Conservation (phyloP, 2,113 vertebrate species). For the Pagrus major region DNA sequence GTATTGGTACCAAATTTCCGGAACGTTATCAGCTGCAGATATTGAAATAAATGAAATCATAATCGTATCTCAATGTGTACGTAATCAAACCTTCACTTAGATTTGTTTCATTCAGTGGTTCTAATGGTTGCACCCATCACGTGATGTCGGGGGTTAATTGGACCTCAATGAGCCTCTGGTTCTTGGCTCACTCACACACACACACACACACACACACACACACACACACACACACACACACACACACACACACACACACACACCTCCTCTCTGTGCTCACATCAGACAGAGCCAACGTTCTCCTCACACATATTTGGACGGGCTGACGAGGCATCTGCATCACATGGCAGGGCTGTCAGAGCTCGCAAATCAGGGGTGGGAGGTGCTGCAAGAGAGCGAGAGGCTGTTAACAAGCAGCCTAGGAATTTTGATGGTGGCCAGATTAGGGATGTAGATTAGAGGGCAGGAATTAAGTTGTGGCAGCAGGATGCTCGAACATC, state of each 20-base stretch:
- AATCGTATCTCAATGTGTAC: neutral
- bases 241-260: no score
- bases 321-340: slow-evolving; percentile 27
- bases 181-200: no score
- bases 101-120: neutral
- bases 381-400: slow-evolving; percentile 30
- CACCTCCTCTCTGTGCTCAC: slow-evolving; percentile 21
- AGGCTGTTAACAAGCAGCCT: slow-evolving; percentile 60
- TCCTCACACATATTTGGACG: slow-evolving; percentile 30
- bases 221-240: no score
- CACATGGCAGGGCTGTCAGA: slow-evolving; percentile 39
- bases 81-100: neutral
- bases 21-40: no score
- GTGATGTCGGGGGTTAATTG: neutral
- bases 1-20: neutral
- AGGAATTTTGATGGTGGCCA: slow-evolving; percentile 66
- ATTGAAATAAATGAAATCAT: no score
- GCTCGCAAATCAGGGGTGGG: slow-evolving; percentile 35
- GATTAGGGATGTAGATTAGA: slow-evolving; percentile 61
- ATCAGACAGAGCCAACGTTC: slow-evolving; percentile 33
- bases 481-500: slow-evolving; percentile 46
- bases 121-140: neutral
- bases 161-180: slow-evolving; percentile 10
- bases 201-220: no score
- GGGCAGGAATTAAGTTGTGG: slow-evolving; percentile 47